These are phyloP conservation scores for Eupithecia pulchellata DNA, from an alignment of 2,888 invertebrate species.

Conservation along the genomic window DNA sequence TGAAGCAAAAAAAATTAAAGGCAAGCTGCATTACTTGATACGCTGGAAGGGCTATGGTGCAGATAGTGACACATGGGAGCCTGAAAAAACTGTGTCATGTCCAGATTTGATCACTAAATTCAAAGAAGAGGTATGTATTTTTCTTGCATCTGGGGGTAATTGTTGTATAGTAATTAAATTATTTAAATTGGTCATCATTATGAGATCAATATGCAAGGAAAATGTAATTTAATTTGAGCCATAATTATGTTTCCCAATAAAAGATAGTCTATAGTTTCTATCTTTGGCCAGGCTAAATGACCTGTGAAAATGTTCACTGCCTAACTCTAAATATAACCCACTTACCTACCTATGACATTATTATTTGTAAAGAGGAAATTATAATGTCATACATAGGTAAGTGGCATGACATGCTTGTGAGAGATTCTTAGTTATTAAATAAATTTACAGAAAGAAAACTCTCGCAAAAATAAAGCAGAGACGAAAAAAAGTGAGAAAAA, in stretches of 20 bases:
- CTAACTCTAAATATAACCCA: not conserved
- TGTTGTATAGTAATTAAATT: not conserved
- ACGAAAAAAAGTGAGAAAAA: conserved; percentile 55
- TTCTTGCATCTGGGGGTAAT: not conserved
- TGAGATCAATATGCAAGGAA: not conserved
- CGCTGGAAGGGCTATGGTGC: conserved; percentile 92
- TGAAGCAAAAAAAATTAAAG: conserved; percentile 88
- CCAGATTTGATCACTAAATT: conserved; percentile 86
- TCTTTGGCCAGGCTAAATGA: not conserved
- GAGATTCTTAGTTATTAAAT: conserved; percentile 15
- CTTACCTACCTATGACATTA: not conserved
- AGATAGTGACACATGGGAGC: conserved; percentile 91
- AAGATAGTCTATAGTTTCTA: not conserved
- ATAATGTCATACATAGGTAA: not conserved
- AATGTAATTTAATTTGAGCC: not conserved
- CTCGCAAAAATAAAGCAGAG: conserved; percentile 58
- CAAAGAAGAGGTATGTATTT: conserved; percentile 68
- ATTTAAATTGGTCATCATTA: not conserved
- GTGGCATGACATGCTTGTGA: too few relatives aligned
- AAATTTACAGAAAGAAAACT: conserved; percentile 71
- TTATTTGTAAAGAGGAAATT: not conserved
- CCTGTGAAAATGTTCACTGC: too few relatives aligned
- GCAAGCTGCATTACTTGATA: conserved; percentile 88
- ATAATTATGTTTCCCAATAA: too few relatives aligned
- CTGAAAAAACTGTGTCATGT: conserved; percentile 89